Conservation (phyloP, 2,113 vertebrate genomes). For the Polypterus senegalus region DNA sequence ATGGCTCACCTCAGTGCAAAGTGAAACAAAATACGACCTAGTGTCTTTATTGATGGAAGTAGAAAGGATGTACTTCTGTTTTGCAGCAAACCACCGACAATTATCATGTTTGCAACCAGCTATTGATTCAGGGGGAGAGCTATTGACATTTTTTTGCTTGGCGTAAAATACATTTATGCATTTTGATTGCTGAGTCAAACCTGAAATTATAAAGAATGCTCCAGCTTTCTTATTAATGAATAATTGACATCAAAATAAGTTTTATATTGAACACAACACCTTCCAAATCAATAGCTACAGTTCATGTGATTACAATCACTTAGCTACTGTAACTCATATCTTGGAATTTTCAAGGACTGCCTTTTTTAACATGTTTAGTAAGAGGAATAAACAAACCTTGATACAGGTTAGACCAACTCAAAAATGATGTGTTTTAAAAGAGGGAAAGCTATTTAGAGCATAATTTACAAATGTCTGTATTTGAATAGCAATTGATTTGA, state of each 20-base stretch:
- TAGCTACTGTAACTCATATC: constrained; percentile 28
- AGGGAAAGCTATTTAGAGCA: too few species aligned
- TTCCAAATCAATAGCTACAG: constrained; percentile 35
- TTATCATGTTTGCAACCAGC: constrained; percentile 22
- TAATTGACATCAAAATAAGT: constrained; percentile 52
- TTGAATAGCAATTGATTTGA: too few species aligned
- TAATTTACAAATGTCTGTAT: too few species aligned
- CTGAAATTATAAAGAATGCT: constrained; percentile 40
- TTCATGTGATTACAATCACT: constrained; percentile 33
- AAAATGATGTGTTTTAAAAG: too few species aligned
- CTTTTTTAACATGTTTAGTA: constrained; percentile 7
- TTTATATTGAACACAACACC: constrained; percentile 47
- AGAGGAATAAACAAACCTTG: too few species aligned
- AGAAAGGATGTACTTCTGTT: not conserved
- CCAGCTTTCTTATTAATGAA: constrained; percentile 55
- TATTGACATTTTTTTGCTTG: constrained; percentile 27
- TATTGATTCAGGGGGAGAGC: constrained; percentile 31
- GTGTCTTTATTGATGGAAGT: not conserved
- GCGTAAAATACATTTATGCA: constrained; percentile 27
- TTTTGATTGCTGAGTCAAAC: constrained; percentile 41
- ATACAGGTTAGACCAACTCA: too few species aligned
- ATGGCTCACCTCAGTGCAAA: too few species aligned
- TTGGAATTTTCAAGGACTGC: constrained; percentile 18
- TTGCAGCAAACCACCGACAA: constrained; percentile 6
- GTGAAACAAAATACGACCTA: not conserved